Conservation (phyloP, 2,888 invertebrate genomes). For the Archaeoteleia sp. region DNA sequence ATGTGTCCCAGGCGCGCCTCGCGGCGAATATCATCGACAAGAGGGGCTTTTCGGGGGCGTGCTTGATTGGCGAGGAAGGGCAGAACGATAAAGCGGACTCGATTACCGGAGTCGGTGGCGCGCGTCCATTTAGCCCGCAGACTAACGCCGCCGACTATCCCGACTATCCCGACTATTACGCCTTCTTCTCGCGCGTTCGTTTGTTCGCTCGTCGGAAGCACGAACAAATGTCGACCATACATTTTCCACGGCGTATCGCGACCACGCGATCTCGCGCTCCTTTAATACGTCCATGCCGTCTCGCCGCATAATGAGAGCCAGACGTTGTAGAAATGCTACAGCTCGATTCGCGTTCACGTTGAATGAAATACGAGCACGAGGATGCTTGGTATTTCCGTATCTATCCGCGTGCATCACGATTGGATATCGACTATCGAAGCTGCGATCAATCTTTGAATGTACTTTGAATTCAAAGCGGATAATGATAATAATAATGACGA, state of each 20-base stretch:
- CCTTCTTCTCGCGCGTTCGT: constrained; percentile 46
- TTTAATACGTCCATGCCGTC: constrained; percentile 36
- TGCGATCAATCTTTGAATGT: constrained; percentile 42
- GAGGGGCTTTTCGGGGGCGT: constrained; percentile 57
- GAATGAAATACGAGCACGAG: constrained; percentile 45
- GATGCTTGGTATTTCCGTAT: constrained; percentile 49
- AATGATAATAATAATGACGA: constrained; percentile 38
- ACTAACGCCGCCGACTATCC: constrained; percentile 24
- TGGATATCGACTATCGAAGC: constrained; percentile 41
- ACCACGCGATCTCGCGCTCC: constrained; percentile 37
- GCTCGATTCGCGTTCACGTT: constrained; percentile 40
- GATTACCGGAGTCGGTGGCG: constrained; percentile 56
- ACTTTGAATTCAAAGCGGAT: constrained; percentile 37
- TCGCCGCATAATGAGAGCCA: constrained; percentile 47
- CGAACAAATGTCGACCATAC: constrained; percentile 42
- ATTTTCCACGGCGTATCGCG: constrained; percentile 40
- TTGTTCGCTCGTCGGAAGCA: constrained; percentile 46
- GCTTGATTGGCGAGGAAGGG: constrained; percentile 59
- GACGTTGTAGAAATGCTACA: constrained; percentile 47
- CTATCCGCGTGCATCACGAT: constrained; percentile 48
- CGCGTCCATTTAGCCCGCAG: constrained; percentile 43
- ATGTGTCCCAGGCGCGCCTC: too few species aligned
- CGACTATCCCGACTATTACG: too few species aligned
- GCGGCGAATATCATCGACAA: constrained; percentile 55
- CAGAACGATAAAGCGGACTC: constrained; percentile 58